phyloP scores from a whole-genome alignment of 2,888 invertebrate species.

The Stenodema calcarata region DNA sequence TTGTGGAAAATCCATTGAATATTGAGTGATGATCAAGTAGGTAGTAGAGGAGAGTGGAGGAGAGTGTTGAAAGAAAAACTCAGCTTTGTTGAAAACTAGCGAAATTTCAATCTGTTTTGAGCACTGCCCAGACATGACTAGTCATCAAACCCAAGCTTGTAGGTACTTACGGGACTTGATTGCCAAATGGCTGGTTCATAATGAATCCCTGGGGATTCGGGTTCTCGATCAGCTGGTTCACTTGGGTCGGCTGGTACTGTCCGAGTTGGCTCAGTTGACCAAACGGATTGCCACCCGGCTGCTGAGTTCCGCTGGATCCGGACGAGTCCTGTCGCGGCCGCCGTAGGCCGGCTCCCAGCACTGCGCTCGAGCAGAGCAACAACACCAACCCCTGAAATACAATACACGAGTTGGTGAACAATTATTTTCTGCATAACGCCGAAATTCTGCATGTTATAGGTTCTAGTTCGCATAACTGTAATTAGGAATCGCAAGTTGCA shows the following conservation, averaged over 20 bases:
- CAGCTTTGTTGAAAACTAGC: too few species aligned
- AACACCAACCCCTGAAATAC: background rate
- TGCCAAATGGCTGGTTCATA: background rate
- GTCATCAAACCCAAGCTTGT: too few species aligned
- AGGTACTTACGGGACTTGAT: background rate
- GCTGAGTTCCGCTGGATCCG: background rate
- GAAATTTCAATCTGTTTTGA: too few species aligned
- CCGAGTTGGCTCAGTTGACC: background rate
- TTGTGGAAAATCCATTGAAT: too few species aligned
- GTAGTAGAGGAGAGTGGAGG: too few species aligned
- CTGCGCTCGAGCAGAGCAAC: constrained; percentile 1
- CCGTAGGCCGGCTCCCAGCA: background rate
- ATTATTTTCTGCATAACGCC: too few species aligned
- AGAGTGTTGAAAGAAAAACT: too few species aligned
- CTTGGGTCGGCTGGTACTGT: background rate
- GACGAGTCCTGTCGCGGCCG: background rate
- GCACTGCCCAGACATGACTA: too few species aligned
- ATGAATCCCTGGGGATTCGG: constrained; percentile 13
- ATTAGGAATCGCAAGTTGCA: too few species aligned
- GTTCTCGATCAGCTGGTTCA: background rate
- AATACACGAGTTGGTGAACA: background rate
- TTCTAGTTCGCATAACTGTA: too few species aligned
- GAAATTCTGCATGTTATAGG: too few species aligned
- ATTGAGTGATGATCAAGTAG: too few species aligned
- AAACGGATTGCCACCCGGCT: background rate